Percentiles rank a stretch among this genome's conserved stretches.
These are phyloP conservation scores for Drosophila kambysellisi DNA, from an alignment of 2,888 invertebrate genomes.

Conservation along the genomic window DNA sequence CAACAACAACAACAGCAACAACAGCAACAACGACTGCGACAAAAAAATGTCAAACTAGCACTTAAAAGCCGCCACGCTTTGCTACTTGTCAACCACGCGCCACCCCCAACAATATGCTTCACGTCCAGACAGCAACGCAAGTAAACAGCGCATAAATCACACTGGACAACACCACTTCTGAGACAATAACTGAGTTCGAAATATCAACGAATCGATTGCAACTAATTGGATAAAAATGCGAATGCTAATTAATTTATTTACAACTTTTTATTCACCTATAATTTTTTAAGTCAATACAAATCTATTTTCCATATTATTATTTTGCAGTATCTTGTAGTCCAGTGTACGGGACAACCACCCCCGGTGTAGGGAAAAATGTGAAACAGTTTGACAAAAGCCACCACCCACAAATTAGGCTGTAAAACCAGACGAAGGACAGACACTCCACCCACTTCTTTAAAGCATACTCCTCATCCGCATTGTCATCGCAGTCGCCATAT, in stretches of 20 bases:
- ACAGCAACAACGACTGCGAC: constrained; percentile 28
- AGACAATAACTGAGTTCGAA: background rate
- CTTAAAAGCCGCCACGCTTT: constrained; percentile 78
- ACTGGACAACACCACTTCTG: constrained; percentile 41
- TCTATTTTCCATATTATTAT: background rate
- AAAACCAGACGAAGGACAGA: constrained; percentile 44
- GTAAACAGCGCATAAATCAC: constrained; percentile 39
- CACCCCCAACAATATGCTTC: constrained; percentile 75
- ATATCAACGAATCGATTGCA: background rate
- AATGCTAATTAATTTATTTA: background rate
- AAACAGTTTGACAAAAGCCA: constrained; percentile 77
- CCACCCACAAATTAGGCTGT: constrained; percentile 78
- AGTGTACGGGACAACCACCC: constrained; percentile 59
- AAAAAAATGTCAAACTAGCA: constrained; percentile 76
- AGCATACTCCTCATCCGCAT: background rate
- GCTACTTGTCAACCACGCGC: constrained; percentile 77
- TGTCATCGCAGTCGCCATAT: constrained; percentile 48
- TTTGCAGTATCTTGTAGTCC: constrained; percentile 22
- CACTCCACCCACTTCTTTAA: constrained; percentile 6
- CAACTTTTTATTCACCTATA: background rate
- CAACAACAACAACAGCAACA: constrained; percentile 28
- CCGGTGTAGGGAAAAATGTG: constrained; percentile 55
- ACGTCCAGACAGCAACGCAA: constrained; percentile 55
- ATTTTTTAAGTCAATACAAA: background rate
- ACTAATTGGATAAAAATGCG: background rate